These are phyloP conservation scores for Dasyurus viverrinus DNA, from an alignment of 2,113 vertebrate species.

Conservation along the genomic window DNA sequence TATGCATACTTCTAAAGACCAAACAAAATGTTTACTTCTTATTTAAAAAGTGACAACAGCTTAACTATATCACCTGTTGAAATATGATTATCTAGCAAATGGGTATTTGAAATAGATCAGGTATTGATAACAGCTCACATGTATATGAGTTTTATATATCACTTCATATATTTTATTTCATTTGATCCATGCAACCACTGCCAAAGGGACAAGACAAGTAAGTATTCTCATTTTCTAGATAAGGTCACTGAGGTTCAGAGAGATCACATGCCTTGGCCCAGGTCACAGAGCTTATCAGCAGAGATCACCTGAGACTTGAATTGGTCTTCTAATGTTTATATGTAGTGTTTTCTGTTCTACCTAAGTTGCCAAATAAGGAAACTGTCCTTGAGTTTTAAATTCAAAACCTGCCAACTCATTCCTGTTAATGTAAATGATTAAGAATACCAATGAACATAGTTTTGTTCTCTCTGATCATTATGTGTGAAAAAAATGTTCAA, in stretches of 20 bases:
- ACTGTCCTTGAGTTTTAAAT: slow-evolving; percentile 24
- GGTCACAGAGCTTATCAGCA: neutral
- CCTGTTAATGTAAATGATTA: neutral
- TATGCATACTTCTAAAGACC: neutral
- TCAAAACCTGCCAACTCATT: neutral
- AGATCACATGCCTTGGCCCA: neutral
- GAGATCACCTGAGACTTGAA: neutral
- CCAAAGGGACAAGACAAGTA: neutral
- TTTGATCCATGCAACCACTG: neutral
- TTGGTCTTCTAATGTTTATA: neutral
- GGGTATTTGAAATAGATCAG: slow-evolving; percentile 1
- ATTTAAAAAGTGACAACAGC: neutral
- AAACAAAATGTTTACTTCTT: slow-evolving; percentile 1
- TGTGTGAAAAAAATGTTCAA: slow-evolving; percentile 14
- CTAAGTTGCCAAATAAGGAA: slow-evolving; percentile 26
- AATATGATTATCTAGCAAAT: slow-evolving; percentile 11
- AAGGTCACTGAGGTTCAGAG: neutral
- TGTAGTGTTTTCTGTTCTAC: neutral
- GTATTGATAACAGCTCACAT: neutral
- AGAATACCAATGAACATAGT: slow-evolving; percentile 1
- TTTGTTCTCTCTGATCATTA: neutral
- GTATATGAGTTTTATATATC: neutral
- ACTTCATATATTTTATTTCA: neutral
- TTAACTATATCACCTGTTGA: slow-evolving; percentile 8
- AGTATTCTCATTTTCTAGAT: neutral